Evolutionary conservation across 2,888 invertebrate genomes (phyloP), one percentile per base, ranked within the genome.

Genomic region (Tenthredo distinguenda): DNA sequence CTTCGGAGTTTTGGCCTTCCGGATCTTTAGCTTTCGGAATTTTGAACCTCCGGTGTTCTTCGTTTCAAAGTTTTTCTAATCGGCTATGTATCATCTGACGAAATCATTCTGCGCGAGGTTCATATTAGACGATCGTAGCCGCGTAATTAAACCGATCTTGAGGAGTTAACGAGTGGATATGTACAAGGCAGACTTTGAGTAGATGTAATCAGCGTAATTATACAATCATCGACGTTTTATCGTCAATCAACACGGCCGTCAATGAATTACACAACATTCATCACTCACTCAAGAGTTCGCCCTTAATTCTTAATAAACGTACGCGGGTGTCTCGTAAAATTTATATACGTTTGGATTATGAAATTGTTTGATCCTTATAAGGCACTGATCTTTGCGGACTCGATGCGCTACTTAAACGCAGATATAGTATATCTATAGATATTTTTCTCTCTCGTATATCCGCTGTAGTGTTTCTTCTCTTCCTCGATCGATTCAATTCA

Each of bases 211-310:
- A 18, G 34, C 31, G 55, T 77, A 77, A 77, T 77, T 55, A 77
- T 77, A 74, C 34, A 50, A 77, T 77, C 55, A 34, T 55, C n/a
- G 31, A 77, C 77, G 77, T 55, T 77, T 77, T 77, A 77, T 55
- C 50, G 47, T 55, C 77, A n/a, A 77, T 55, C 77, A 50, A 77
- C 74, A 43, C 74, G 26, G 43, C 43, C 43, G 21, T 74, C 43
- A 43, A 12, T 21, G 43, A 55, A 50, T 77, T 34, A 50, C 34
- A 31, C 18, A 50, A 50, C 47, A 47, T 50, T 50, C 77, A 50
- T 47, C 55, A 55, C 55, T 50, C 50, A 74, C 40, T 43, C 43
- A 43, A n/a, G 4, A 18, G 18, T 34, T 68, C 34, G 68, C 68
- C 68, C 68, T 68, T 68, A 68, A 68, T 68, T 68, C 34, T 65